Percentiles rank a stretch among this genome's conserved stretches.
phyloP scores from a whole-genome alignment of 2,113 vertebrate genomes.

The Pseudonaja textilis region DNA sequence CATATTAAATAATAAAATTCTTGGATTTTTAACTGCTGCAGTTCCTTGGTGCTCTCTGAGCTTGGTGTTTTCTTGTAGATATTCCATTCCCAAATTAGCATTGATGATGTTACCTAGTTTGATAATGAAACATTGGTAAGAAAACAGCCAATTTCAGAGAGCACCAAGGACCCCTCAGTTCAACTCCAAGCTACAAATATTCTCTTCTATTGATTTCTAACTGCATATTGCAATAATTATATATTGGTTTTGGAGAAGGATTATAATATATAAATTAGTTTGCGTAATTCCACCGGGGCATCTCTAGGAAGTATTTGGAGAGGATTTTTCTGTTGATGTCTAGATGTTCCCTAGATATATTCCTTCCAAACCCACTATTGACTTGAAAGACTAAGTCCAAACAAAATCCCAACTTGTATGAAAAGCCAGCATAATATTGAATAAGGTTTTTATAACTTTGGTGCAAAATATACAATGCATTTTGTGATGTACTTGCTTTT shows the following conservation, averaged over 20 bases:
- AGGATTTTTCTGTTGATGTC: background rate
- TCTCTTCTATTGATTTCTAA: background rate
- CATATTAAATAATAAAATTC: background rate
- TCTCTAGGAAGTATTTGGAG: background rate
- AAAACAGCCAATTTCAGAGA: background rate
- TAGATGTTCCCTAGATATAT: background rate
- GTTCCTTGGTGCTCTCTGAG: background rate
- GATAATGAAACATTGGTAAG: background rate
- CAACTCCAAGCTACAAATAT: background rate
- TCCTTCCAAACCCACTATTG: background rate
- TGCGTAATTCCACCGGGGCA: background rate
- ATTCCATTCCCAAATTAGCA: background rate
- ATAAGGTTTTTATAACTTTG: background rate
- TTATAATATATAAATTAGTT: background rate
- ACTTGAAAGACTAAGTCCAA: background rate
- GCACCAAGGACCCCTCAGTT: background rate
- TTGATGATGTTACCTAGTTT: background rate
- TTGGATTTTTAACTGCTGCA: background rate
- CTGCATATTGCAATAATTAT: background rate
- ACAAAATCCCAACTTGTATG: background rate
- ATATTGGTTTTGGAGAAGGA: background rate
- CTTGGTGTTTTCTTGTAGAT: background rate
- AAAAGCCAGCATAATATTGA: background rate
- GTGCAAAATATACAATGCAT: background rate
- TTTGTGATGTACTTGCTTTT: background rate